These are phyloP conservation scores for Galagoides demidoff DNA, from an alignment of 2,797 vertebrate species.

Conservation along the genomic window DNA sequence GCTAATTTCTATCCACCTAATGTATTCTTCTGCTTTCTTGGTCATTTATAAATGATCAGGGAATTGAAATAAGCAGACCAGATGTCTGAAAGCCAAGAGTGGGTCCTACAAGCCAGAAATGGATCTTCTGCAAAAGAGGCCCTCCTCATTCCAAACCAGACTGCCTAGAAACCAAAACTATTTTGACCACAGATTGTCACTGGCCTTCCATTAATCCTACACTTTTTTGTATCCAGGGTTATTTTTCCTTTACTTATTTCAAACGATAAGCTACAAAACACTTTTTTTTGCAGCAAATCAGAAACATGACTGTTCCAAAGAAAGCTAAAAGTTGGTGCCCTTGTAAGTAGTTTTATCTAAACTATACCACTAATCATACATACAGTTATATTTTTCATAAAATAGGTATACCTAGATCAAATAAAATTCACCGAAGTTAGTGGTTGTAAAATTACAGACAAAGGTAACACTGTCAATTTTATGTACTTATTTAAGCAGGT, in stretches of 20 bases:
- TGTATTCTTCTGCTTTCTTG: not conserved
- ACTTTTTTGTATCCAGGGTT: not conserved
- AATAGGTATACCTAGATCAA: not conserved
- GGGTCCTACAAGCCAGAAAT: constrained; percentile 33
- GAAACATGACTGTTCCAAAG: constrained; percentile 9
- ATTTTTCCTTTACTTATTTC: constrained; percentile 62
- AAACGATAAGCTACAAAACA: constrained; percentile 32
- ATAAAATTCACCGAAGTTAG: constrained; percentile 30
- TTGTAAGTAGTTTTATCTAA: constrained; percentile 17
- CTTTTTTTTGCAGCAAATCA: not conserved
- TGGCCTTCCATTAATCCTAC: constrained; percentile 17
- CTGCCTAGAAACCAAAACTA: constrained; percentile 32
- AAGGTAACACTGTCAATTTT: constrained; percentile 18
- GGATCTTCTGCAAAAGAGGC: constrained; percentile 25
- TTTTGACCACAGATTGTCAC: not conserved
- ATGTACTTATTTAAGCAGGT: not conserved
- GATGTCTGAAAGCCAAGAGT: constrained; percentile 10
- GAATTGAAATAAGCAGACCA: constrained; percentile 53
- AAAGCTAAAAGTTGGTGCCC: constrained; percentile 4
- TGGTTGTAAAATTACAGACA: not conserved
- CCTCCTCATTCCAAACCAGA: constrained; percentile 47
- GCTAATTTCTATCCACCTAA: not conserved
- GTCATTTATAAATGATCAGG: constrained; percentile 3
- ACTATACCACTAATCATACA: not conserved
- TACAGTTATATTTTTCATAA: not conserved